Conservation (phyloP, 2,797 vertebrate genomes). For the Myioborus miniatus region DNA sequence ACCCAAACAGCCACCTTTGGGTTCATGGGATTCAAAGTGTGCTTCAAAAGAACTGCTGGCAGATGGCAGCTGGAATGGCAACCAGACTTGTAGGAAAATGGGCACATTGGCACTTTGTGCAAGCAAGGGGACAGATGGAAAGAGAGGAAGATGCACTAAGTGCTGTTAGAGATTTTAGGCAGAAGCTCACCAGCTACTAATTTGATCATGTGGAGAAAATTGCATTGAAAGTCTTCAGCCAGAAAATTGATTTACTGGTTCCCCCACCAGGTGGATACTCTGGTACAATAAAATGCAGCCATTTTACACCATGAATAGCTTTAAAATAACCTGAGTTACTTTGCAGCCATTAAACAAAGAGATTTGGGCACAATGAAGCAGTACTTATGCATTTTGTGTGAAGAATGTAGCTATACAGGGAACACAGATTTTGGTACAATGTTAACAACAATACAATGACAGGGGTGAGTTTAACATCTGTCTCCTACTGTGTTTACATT, state of each 20-base stretch:
- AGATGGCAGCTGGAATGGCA: neutral
- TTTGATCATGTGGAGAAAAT: neutral
- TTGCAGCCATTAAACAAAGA: neutral
- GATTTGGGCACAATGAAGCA: neutral
- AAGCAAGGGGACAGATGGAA: neutral
- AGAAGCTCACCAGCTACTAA: neutral
- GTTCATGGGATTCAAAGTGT: fast-evolving
- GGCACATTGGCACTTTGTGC: neutral
- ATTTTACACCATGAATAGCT: neutral
- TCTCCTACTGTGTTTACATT: neutral
- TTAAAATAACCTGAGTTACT: neutral
- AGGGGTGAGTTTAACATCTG: neutral
- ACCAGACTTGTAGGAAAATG: neutral
- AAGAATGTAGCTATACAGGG: neutral
- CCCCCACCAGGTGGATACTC: neutral
- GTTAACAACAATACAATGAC: neutral
- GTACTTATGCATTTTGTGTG: neutral
- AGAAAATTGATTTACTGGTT: neutral
- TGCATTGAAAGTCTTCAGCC: neutral
- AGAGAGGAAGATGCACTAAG: neutral
- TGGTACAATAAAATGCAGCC: neutral
- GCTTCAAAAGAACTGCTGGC: neutral
- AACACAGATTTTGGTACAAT: neutral
- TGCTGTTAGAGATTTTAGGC: neutral
- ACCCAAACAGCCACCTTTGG: fast-evolving